These are phyloP conservation scores for Alectura lathami DNA, from an alignment of 2,113 vertebrate genomes.

Conservation along the genomic window DNA sequence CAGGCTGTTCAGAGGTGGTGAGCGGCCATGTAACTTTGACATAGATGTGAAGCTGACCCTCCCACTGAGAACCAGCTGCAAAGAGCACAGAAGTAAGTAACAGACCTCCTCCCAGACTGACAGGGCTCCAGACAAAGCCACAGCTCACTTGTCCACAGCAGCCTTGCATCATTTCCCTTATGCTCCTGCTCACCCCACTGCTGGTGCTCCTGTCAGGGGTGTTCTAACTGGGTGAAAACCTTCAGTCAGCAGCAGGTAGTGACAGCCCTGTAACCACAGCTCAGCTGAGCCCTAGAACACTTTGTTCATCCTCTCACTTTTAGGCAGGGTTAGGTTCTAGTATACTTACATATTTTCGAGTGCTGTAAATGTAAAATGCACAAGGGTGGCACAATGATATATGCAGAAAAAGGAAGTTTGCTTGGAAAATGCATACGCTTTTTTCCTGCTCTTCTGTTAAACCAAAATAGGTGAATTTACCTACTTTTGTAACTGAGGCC, in stretches of 20 bases:
- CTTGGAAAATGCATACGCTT: neutral
- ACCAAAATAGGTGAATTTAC: neutral
- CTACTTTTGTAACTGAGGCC: neutral
- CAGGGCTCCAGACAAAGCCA: neutral
- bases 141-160: neutral
- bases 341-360: neutral
- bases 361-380: neutral
- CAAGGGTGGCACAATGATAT: neutral
- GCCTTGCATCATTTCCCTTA: neutral
- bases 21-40: neutral
- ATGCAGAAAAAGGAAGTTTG: neutral
- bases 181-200: neutral
- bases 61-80: neutral
- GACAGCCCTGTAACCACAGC: neutral
- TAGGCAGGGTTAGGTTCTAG: neutral
- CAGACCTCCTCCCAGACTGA: neutral
- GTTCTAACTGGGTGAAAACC: neutral
- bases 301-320: neutral
- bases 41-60: neutral
- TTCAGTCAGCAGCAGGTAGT: neutral
- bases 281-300: neutral
- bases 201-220: neutral
- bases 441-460: neutral
- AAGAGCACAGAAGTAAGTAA: neutral
- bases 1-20: neutral